A percentile compares a stretch with the other conserved stretches of the same genome.
Conservation (phyloP, 2,797 vertebrate genomes). For the Chrysocyon brachyurus region DNA sequence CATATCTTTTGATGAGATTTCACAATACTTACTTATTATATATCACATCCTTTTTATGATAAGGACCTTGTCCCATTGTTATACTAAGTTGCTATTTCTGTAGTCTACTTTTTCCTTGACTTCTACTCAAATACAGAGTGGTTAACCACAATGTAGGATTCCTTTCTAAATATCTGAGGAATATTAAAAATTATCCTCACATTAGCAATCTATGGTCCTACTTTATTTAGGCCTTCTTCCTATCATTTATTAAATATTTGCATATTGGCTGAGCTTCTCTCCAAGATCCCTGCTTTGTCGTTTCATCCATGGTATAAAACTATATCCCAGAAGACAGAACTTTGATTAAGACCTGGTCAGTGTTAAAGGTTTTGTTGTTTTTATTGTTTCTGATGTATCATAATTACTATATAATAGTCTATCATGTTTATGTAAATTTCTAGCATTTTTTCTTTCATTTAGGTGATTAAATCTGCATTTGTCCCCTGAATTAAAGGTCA, state of each 20-base stretch:
- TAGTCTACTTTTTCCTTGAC: background rate
- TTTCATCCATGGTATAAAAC: background rate
- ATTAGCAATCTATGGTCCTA: background rate
- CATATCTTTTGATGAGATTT: constrained; percentile 1
- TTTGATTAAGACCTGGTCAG: constrained; percentile 32
- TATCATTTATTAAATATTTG: constrained; percentile 9
- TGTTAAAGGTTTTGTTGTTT: constrained; percentile 1
- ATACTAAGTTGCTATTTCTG: constrained; percentile 13
- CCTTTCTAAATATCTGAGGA: constrained; percentile 42
- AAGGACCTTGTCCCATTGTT: background rate
- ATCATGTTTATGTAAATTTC: background rate
- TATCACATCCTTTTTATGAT: background rate
- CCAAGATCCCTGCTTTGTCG: background rate
- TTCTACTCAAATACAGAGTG: constrained; percentile 20
- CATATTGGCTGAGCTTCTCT: constrained; percentile 5
- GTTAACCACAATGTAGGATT: constrained; percentile 5
- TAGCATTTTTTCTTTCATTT: constrained; percentile 43
- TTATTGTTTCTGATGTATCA: constrained; percentile 22
- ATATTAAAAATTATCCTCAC: background rate
- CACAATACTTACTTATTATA: background rate
- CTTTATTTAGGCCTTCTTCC: constrained; percentile 14
- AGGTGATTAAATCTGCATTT: constrained; percentile 60
- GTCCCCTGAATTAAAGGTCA: constrained; percentile 49
- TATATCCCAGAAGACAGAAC: constrained; percentile 6
- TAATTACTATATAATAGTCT: constrained; percentile 25